Evolutionary conservation across 1,140 invertebrate genomes (phyloP), one percentile per base, ranked within the genome.

Genomic region (Phortica variegata): DNA sequence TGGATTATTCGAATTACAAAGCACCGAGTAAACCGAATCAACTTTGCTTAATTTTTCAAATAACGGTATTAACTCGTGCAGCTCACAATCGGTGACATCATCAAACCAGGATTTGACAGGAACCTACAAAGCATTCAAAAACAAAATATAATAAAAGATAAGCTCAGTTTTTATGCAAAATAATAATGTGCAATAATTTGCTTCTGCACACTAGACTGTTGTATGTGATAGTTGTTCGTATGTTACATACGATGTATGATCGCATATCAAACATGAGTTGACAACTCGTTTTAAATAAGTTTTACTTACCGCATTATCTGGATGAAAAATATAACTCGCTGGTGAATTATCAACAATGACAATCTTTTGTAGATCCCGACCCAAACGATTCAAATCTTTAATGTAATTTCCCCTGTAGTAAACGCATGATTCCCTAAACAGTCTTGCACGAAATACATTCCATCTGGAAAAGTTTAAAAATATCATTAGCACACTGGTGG

Each of bases 381-480:
- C 97, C 56, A 99, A 81, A 77, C 94, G 91, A 81, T 95, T 95
- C 58, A 99, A 85, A 84, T 99, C 97, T 83, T 99, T 99, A 59
- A 99, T 96, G 82, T 99, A 99, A 83, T 98, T 99, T 60, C 97
- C 97, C 77, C 93, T 86, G 83, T 98, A 95, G 85, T 97, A 98
- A 78, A 98, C 95, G 83, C 97, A 99, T 51, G 96, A 97, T 85
- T 99, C 97, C 77, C 97, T 87, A 84, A 99, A 99, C 62, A 99
- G 81, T 69, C 97, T 85, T 56, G 93, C 86, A 69, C 93, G 86
- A 81, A 99, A 98, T 41, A 98, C 95, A 73, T 91, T 91, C 93
- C 95, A 97, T 82, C 90, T 91, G 59, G 3, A 51, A 49, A 20
- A 29, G 1, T 19, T n/a, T 17, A 34, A 23, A 17, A 45, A n/a